Conservation (phyloP, 2,113 vertebrate genomes). For the Anseranas semipalmata region DNA sequence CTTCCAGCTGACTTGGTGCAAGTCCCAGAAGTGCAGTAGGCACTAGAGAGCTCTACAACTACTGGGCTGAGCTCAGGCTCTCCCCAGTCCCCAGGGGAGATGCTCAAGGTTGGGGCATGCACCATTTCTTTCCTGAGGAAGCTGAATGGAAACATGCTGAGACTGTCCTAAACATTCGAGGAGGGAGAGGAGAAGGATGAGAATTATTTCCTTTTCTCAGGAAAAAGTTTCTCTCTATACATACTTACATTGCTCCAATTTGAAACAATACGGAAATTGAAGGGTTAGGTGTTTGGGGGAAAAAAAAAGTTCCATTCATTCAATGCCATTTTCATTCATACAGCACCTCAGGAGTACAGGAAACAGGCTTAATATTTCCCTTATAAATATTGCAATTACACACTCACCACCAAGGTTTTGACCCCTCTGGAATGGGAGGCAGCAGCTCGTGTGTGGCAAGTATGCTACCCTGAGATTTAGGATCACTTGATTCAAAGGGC, state of each 20-base stretch:
- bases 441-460: background rate
- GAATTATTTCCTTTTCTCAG: background rate
- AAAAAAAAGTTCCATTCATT: background rate
- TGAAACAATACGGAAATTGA: background rate
- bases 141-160: background rate
- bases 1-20: background rate
- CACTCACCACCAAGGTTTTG: background rate
- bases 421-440: background rate
- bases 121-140: background rate
- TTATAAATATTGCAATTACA: background rate
- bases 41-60: background rate
- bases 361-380: background rate
- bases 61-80: background rate
- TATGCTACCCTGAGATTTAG: background rate
- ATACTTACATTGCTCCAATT: background rate
- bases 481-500: background rate
- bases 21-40: background rate
- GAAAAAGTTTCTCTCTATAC: background rate
- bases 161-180: background rate
- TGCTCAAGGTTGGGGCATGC: background rate
- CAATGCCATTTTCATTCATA: background rate
- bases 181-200: background rate
- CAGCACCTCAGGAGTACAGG: background rate
- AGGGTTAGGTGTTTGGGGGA: background rate
- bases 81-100: background rate